A percentile compares a stretch with the other conserved stretches of the same genome.
phyloP scores from a whole-genome alignment of 2,888 invertebrate genomes.

The Cordylochernes scorpioides region DNA sequence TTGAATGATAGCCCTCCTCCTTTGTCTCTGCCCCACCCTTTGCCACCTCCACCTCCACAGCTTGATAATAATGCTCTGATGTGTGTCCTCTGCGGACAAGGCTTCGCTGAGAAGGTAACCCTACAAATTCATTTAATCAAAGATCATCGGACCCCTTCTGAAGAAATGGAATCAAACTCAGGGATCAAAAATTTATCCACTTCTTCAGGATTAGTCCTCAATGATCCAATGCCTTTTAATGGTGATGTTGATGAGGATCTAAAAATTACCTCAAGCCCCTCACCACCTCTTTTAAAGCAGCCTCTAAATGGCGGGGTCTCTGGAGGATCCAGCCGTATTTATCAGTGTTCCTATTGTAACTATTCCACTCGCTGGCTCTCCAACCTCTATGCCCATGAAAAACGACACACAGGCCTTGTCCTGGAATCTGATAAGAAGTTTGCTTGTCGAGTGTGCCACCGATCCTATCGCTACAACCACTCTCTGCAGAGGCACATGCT shows the following conservation, averaged over 20 bases:
- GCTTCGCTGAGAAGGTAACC: constrained; percentile 21
- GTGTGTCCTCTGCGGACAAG: constrained; percentile 22
- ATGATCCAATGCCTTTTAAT: constrained; percentile 9
- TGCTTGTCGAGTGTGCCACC: constrained; percentile 19
- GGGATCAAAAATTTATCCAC: constrained; percentile 11
- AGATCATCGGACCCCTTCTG: constrained; percentile 18
- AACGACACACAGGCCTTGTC: constrained; percentile 35
- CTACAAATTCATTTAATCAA: constrained; percentile 26
- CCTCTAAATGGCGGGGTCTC: constrained; percentile 8
- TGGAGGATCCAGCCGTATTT: constrained; percentile 32
- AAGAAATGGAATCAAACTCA: constrained; percentile 13
- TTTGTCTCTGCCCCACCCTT: no score
- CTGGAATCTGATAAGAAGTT: constrained; percentile 16
- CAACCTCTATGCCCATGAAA: constrained; percentile 69
- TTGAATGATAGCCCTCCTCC: no score
- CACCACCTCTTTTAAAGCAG: constrained; percentile 2
- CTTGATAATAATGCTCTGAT: constrained; percentile 4
- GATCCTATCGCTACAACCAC: constrained; percentile 20
- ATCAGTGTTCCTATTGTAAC: constrained; percentile 65
- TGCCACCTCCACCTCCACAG: constrained; percentile 7
- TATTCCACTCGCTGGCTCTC: constrained; percentile 68
- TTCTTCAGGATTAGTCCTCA: constrained; percentile 5
- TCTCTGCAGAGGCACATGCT: constrained; percentile 18
- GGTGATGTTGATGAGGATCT: constrained; percentile 2
- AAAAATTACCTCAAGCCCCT: no score